These are phyloP conservation scores for Lepidochrysops patricia DNA, from an alignment of 2,888 invertebrate genomes.

Conservation along the genomic window DNA sequence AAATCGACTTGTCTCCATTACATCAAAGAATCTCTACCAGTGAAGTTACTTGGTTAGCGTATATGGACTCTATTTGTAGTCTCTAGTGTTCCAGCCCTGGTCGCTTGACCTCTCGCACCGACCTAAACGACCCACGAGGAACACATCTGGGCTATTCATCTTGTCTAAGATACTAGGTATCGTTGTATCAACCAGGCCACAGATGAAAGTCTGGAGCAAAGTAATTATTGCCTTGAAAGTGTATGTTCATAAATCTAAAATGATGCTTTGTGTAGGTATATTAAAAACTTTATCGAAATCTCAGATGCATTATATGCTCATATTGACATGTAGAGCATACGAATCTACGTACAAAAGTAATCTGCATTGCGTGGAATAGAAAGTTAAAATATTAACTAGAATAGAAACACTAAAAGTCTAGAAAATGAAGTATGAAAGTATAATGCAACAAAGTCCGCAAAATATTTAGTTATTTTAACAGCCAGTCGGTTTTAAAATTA, in stretches of 20 bases:
- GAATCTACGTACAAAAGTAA: background rate
- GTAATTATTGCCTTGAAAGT: background rate
- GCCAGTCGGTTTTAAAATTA: background rate
- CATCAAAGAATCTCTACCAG: background rate
- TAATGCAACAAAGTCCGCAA: too few species aligned
- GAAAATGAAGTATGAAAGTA: too few species aligned
- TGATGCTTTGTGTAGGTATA: too few species aligned
- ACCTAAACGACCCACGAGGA: conserved; percentile 4
- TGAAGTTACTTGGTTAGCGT: background rate
- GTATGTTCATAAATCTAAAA: background rate
- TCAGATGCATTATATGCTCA: too few species aligned
- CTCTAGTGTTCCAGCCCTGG: background rate
- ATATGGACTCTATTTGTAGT: background rate
- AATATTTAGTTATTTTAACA: too few species aligned
- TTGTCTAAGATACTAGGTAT: background rate
- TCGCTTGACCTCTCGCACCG: background rate
- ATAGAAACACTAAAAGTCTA: too few species aligned
- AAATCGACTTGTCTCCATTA: background rate
- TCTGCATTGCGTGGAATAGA: background rate
- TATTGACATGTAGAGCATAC: background rate
- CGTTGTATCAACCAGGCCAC: background rate
- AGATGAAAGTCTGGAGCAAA: background rate
- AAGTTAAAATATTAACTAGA: too few species aligned
- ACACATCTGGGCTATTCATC: conserved; percentile 9
- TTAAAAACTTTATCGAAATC: too few species aligned